Conservation (phyloP, 2,797 vertebrate species). For the Glyptemys insculpta region DNA sequence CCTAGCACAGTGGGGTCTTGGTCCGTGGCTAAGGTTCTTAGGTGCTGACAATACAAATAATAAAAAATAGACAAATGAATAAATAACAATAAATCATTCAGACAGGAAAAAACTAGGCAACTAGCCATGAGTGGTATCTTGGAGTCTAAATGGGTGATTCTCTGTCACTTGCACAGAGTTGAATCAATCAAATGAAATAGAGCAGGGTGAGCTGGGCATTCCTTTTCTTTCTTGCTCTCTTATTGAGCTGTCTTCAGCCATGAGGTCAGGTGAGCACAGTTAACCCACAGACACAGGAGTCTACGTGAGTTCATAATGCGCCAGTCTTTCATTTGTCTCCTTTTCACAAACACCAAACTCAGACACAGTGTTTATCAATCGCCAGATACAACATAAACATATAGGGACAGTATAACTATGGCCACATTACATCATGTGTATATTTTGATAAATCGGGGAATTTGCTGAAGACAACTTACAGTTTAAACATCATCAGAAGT, state of each 20-base stretch:
- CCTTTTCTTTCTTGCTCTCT: background rate
- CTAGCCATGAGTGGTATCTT: background rate
- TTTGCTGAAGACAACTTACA: background rate
- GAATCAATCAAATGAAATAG: too few relatives aligned
- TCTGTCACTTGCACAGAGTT: too few relatives aligned
- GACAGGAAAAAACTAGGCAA: background rate
- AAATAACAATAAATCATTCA: background rate
- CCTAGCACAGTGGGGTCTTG: background rate
- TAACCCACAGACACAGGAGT: background rate
- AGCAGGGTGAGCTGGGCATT: too few relatives aligned
- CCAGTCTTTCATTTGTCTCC: background rate
- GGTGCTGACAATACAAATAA: background rate
- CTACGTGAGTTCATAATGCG: background rate
- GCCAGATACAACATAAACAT: background rate
- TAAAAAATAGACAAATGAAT: background rate
- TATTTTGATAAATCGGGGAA: background rate
- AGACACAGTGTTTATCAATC: background rate
- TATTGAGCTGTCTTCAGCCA: background rate
- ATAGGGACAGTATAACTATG: background rate
- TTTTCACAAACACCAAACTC: background rate
- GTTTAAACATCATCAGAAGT: background rate
- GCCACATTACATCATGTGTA: background rate
- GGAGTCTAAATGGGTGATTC: background rate
- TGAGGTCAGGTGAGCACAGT: background rate
- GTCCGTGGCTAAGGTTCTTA: too few relatives aligned